Percentiles rank a stretch among this genome's conserved stretches.
Evolutionary conservation across 2,797 vertebrate genomes (phyloP).

Genomic region (Smutsia temminckii): DNA sequence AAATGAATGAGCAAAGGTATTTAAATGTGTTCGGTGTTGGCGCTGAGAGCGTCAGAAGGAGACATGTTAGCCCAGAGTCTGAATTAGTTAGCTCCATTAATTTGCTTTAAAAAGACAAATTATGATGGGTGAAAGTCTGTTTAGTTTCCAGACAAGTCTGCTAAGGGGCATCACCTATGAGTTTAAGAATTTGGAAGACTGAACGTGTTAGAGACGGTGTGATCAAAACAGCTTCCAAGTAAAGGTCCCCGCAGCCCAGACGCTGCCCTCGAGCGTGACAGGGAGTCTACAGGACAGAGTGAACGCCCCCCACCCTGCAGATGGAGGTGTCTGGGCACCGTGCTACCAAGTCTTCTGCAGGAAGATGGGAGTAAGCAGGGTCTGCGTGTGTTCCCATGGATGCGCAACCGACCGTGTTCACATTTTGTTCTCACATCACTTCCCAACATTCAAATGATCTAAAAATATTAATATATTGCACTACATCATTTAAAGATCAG

Average conservation of each 20-base stretch:
- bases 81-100: not conserved
- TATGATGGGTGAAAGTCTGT: not conserved
- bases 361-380: not conserved
- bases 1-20: not conserved
- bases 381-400: not conserved
- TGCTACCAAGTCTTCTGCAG: fast-evolving
- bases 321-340: fast-evolving
- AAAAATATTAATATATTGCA: conserved; percentile 3
- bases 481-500: not conserved
- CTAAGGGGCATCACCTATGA: not conserved
- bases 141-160: not conserved
- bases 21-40: fast-evolving
- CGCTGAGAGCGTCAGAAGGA: not conserved
- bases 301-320: not conserved
- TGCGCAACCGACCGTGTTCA: not conserved
- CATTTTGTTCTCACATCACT: not conserved
- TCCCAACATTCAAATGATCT: conserved; percentile 1
- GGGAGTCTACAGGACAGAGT: fast-evolving
- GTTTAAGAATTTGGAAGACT: not conserved
- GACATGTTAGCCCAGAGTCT: not conserved
- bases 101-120: not conserved
- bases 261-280: fast-evolving
- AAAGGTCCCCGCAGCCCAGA: fast-evolving
- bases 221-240: not conserved
- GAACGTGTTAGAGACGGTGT: not conserved